Evolutionary conservation across 1,140 invertebrate genomes (phyloP).

Genomic region (Platorchestia sp.): DNA sequence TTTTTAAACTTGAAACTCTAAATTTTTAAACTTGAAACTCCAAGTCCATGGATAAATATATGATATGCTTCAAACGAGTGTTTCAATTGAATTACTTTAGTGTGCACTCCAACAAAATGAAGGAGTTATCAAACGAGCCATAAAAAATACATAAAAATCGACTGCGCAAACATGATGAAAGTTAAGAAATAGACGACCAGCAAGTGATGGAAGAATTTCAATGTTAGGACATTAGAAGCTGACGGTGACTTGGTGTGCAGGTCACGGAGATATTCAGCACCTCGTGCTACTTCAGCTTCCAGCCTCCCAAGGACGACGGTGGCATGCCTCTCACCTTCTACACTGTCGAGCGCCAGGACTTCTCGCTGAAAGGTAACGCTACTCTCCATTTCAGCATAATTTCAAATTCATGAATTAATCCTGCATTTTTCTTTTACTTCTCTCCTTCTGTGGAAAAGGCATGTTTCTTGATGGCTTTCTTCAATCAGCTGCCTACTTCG

Average conservation of each 20-base stretch:
- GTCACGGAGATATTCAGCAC: constrained; percentile 93
- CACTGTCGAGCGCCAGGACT: constrained; percentile 94
- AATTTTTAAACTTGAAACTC: neutral
- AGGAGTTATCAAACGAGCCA: neutral
- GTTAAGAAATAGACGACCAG: neutral
- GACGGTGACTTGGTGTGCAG: constrained; percentile 72
- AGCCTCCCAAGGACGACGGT: constrained; percentile 92
- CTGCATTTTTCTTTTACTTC: neutral
- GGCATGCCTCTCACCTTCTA: constrained; percentile 92
- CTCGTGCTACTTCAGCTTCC: constrained; percentile 92
- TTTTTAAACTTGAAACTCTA: neutral
- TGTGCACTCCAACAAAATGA: neutral
- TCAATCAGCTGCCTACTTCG: neutral
- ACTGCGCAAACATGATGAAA: neutral
- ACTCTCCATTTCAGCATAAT: neutral
- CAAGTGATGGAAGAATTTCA: neutral
- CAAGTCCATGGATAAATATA: no score
- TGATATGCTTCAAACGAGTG: neutral
- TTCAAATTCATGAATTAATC: neutral
- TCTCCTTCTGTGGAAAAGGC: neutral
- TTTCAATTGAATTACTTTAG: neutral
- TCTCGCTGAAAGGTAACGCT: constrained; percentile 80
- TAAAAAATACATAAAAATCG: neutral
- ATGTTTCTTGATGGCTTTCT: neutral
- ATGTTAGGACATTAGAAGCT: neutral